phyloP scores from a whole-genome alignment of 2,113 vertebrate genomes.

The Pyrgilauda ruficollis region DNA sequence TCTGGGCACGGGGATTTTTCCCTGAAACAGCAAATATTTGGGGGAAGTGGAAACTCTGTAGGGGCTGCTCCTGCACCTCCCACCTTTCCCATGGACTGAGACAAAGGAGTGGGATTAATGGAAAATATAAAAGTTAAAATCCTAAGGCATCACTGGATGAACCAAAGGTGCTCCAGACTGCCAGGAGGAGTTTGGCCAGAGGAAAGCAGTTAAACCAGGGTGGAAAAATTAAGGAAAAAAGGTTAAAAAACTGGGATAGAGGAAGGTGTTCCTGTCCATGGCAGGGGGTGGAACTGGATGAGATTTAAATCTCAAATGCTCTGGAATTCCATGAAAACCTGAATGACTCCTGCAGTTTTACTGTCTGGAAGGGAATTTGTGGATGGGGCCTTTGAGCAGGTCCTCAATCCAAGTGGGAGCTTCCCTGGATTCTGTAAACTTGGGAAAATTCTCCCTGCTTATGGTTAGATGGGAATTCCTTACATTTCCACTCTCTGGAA shows the following conservation, averaged over 20 bases:
- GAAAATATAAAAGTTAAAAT: not conserved
- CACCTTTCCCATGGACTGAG: rapidly evolving
- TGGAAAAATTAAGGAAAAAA: not conserved
- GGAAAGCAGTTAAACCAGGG: not conserved
- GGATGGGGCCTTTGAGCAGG: not conserved
- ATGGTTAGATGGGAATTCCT: not conserved
- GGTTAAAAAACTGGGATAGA: not conserved
- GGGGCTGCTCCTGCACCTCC: not conserved
- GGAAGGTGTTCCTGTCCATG: not conserved
- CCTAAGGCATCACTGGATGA: not conserved
- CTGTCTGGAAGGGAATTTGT: not conserved
- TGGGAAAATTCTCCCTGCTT: not conserved
- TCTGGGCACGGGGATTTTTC: not conserved
- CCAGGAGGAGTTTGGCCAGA: not conserved
- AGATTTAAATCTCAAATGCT: not conserved
- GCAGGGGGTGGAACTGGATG: not conserved
- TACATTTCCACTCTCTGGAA: not conserved
- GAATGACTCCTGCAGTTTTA: not conserved
- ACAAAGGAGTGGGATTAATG: rapidly evolving
- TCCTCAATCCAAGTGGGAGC: not conserved
- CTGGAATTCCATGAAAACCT: not conserved
- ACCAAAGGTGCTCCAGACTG: rapidly evolving
- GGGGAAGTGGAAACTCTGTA: not conserved
- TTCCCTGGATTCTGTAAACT: not conserved
- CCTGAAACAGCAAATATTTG: not conserved